A percentile compares a stretch with the other conserved stretches of the same genome.
phyloP scores from a whole-genome alignment of 2,797 vertebrate genomes.

The Pachyuromys duprasi region DNA sequence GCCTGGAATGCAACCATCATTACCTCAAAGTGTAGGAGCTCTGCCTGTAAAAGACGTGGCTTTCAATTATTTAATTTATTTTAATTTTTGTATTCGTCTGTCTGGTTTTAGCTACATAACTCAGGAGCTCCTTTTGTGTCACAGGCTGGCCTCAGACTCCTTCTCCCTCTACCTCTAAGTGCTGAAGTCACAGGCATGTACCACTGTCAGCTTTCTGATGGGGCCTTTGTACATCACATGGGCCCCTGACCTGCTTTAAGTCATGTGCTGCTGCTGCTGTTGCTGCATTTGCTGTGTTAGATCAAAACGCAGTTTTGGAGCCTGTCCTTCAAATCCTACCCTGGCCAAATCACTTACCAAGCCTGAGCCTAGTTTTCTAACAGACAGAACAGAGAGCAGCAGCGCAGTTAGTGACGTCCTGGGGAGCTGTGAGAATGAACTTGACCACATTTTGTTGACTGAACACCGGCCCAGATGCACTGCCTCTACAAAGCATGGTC shows the following conservation, averaged over 20 bases:
- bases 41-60: background rate
- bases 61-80: background rate
- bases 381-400: background rate
- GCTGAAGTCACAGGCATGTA: background rate
- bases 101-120: background rate
- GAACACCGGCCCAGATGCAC: background rate
- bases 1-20: background rate
- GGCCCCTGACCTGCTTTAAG: background rate
- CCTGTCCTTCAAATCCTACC: background rate
- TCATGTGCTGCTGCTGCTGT: background rate
- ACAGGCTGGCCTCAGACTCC: background rate
- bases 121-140: background rate
- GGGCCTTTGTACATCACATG: background rate
- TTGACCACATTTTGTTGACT: background rate
- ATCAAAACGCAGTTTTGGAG: background rate
- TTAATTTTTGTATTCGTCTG: background rate
- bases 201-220: background rate
- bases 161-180: background rate
- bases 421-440: background rate
- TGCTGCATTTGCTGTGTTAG: background rate
- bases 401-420: background rate
- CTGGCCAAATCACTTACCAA: background rate
- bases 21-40: background rate
- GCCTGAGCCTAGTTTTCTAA: constrained; percentile 1
- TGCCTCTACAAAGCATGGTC: background rate